These are phyloP conservation scores for Chitala chitala DNA, from an alignment of 2,113 vertebrate genomes.

Conservation along the genomic window DNA sequence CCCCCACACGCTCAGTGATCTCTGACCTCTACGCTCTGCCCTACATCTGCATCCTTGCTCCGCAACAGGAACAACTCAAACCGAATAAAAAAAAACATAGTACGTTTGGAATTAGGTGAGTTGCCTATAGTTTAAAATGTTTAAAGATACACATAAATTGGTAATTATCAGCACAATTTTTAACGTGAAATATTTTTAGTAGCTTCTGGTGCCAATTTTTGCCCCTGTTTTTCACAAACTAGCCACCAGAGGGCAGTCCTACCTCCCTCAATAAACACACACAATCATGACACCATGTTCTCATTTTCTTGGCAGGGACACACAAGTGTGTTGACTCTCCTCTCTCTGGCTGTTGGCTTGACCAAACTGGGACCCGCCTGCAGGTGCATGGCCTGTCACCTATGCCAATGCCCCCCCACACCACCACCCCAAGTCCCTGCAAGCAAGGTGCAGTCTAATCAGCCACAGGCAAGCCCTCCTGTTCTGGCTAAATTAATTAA, in stretches of 20 bases:
- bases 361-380: background rate
- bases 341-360: background rate
- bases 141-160: background rate
- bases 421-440: background rate
- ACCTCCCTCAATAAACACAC: background rate
- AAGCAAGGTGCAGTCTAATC: background rate
- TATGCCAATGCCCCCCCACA: constrained; percentile 4
- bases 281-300: too few relatives aligned
- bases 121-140: background rate
- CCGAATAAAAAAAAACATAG: too few relatives aligned
- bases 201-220: background rate
- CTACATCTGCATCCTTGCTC: too few relatives aligned
- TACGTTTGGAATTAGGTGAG: too few relatives aligned
- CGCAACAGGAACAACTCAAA: too few relatives aligned
- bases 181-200: background rate
- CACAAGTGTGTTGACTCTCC: background rate
- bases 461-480: constrained; percentile 16
- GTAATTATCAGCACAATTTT: constrained; percentile 2
- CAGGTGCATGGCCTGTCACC: constrained; percentile 36
- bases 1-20: too few relatives aligned
- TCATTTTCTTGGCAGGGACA: background rate
- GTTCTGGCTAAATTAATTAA: constrained; percentile 39
- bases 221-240: background rate
- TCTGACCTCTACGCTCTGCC: too few relatives aligned
- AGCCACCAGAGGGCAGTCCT: constrained; percentile 31